These are phyloP conservation scores for Nephrotoma appendiculata DNA, from an alignment of 2,888 invertebrate species.

Conservation along the genomic window DNA sequence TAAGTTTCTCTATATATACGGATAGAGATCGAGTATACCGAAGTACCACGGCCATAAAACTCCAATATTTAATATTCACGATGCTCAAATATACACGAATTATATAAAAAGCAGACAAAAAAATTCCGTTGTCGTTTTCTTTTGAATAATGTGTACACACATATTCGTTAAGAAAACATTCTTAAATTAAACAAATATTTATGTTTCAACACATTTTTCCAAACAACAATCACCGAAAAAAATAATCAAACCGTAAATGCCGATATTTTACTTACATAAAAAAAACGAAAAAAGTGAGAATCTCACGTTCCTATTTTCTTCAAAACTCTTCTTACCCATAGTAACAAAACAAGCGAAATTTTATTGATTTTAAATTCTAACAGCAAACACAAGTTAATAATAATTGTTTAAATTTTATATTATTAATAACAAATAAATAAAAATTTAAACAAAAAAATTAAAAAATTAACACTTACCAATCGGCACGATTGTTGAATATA, in stretches of 20 bases:
- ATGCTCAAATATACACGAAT: not conserved
- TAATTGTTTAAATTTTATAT: not conserved
- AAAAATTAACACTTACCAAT: constrained; percentile 22
- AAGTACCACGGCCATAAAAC: not conserved
- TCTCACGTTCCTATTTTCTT: not conserved
- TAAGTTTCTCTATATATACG: not conserved
- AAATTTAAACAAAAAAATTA: not conserved
- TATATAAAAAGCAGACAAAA: not conserved
- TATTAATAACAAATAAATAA: not conserved
- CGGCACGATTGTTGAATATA: constrained; percentile 28
- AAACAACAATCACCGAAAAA: not conserved
- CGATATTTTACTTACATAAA: not conserved
- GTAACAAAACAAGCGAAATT: not conserved
- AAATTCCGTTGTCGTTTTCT: not conserved
- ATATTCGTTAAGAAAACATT: not conserved
- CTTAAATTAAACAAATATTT: not conserved
- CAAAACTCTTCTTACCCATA: not conserved
- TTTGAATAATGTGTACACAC: not conserved
- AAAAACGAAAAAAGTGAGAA: constrained; percentile 1
- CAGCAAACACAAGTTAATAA: not conserved
- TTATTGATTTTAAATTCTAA: not conserved
- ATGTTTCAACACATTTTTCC: not conserved
- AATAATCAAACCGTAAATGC: not conserved
- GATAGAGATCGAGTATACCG: not conserved
- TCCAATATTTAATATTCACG: not conserved